Percentiles rank a stretch among this genome's conserved stretches.
phyloP scores from a whole-genome alignment of 2,888 invertebrate species.

The Cheilosia impressa region DNA sequence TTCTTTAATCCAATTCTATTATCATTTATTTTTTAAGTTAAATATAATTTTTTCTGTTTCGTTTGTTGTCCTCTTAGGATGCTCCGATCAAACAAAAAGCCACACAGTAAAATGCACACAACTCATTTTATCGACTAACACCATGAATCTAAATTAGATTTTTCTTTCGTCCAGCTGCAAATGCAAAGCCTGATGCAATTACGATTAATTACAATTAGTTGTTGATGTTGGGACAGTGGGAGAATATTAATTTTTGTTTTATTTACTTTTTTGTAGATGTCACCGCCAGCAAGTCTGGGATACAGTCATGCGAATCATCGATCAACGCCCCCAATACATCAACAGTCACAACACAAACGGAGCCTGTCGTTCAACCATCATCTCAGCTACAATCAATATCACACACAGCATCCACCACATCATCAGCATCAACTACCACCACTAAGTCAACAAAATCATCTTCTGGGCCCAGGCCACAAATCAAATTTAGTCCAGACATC shows the following conservation, averaged over 20 bases:
- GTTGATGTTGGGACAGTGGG: not conserved
- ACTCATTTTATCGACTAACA: slow-evolving; percentile 68
- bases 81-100: slow-evolving; percentile 56
- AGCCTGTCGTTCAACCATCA: slow-evolving; percentile 89
- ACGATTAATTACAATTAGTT: slow-evolving; percentile 29
- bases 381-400: slow-evolving; percentile 88
- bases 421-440: slow-evolving; percentile 85
- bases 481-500: slow-evolving; percentile 84
- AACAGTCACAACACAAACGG: slow-evolving; percentile 87
- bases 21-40: slow-evolving; percentile 60
- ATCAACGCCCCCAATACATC: slow-evolving; percentile 85
- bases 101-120: slow-evolving; percentile 70
- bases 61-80: slow-evolving; percentile 65
- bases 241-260: slow-evolving; percentile 27
- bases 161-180: slow-evolving; percentile 53
- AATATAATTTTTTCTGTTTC: slow-evolving; percentile 50
- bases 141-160: slow-evolving; percentile 44
- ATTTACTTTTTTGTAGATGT: slow-evolving; percentile 85
- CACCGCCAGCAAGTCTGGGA: slow-evolving; percentile 84
- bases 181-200: slow-evolving; percentile 72
- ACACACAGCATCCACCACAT: slow-evolving; percentile 84
- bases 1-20: slow-evolving; percentile 70
- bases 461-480: slow-evolving; percentile 83
- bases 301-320: slow-evolving; percentile 80
- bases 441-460: slow-evolving; percentile 87